Percentiles rank a stretch among this genome's conserved stretches.
Conservation (phyloP, 2,888 invertebrate species). For the Vandiemenella viatica region DNA sequence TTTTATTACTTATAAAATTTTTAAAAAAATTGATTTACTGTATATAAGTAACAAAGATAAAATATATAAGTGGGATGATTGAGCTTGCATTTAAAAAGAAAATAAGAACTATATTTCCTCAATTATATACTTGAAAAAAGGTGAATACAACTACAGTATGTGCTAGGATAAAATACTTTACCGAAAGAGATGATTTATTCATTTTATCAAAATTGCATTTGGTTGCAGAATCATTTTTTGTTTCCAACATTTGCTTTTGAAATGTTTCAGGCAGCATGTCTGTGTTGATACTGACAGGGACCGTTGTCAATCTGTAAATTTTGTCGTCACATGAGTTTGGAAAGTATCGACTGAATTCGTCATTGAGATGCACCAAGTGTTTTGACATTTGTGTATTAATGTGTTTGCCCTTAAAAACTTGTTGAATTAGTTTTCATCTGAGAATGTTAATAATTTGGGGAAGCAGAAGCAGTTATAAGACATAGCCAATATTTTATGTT, state of each 20-base stretch:
- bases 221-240: neutral
- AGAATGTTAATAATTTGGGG: neutral
- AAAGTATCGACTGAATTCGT: neutral
- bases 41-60: too few species aligned
- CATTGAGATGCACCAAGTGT: neutral
- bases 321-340: too few species aligned
- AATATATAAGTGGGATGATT: too few species aligned
- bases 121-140: neutral
- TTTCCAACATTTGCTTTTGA: neutral
- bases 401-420: neutral
- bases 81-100: neutral
- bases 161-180: neutral
- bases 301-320: neutral
- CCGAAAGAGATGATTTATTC: too few species aligned
- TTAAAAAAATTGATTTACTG: too few species aligned
- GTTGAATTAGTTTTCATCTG: neutral
- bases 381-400: neutral
- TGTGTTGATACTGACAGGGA: slow-evolving; percentile 16
- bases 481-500: too few species aligned
- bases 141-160: neutral
- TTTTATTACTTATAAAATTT: too few species aligned
- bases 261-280: neutral
- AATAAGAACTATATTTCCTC: neutral
- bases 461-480: too few species aligned
- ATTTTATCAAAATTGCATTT: too few species aligned